Conservation (phyloP, 1,140 invertebrate species). For the Drosophila leontia region DNA sequence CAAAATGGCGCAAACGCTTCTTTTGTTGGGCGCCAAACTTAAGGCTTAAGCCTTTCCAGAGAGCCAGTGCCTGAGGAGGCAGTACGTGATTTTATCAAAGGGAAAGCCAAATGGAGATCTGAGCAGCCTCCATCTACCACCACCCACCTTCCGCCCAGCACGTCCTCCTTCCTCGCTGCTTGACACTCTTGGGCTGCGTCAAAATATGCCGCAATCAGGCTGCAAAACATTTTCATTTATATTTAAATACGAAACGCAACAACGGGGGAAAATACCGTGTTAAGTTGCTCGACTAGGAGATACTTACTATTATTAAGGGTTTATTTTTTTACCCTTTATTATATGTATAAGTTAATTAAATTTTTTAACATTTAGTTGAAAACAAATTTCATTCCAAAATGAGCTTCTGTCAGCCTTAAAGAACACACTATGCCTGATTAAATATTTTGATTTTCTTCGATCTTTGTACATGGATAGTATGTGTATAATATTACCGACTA, state of each 20-base stretch:
- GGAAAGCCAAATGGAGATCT: conserved; percentile 59
- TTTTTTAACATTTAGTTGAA: neutral
- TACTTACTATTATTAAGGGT: neutral
- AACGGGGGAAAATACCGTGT: neutral
- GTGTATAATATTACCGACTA: neutral
- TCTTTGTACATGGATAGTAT: neutral
- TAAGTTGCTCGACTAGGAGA: neutral
- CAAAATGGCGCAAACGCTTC: conserved; percentile 64
- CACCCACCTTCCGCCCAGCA: neutral
- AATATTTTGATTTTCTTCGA: neutral
- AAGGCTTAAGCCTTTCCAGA: conserved; percentile 67
- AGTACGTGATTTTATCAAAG: conserved; percentile 83
- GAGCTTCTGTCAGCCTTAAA: neutral
- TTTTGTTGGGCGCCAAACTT: conserved; percentile 74
- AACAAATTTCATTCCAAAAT: neutral
- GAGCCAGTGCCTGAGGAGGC: conserved; percentile 64
- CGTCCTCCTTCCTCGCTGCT: conserved; percentile 3
- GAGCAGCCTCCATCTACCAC: conserved; percentile 6
- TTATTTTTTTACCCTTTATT: too few relatives aligned
- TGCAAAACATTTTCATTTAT: conserved; percentile 83
- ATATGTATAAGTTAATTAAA: neutral
- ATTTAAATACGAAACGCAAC: conserved; percentile 73
- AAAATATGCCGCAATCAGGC: conserved; percentile 82
- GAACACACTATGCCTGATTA: neutral
- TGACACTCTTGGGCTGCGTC: conserved; percentile 69